phyloP scores from a whole-genome alignment of 2,113 vertebrate species.

The Columba janthina region DNA sequence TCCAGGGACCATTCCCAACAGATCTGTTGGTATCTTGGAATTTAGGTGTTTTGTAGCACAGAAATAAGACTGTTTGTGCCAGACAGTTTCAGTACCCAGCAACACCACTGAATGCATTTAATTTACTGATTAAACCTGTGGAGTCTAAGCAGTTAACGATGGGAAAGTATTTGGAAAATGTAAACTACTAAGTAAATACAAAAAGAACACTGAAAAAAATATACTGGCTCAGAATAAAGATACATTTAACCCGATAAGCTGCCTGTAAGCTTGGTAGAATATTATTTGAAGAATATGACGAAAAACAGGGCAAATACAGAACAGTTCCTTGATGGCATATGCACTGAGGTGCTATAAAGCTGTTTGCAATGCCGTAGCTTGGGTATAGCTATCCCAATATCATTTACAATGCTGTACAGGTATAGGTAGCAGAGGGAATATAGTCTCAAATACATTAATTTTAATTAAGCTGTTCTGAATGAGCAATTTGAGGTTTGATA shows the following conservation, averaged over 20 bases:
- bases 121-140: background rate
- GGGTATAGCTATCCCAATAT: background rate
- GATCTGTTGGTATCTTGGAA: background rate
- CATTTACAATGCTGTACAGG: background rate
- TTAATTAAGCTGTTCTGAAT: slow-evolving; percentile 54
- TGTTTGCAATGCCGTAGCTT: background rate
- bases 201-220: background rate
- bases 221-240: background rate
- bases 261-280: background rate
- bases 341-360: background rate
- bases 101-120: background rate
- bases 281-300: background rate
- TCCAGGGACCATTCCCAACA: background rate
- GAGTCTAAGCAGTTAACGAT: background rate
- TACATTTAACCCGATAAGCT: background rate
- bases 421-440: slow-evolving; percentile 1
- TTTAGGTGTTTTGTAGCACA: background rate
- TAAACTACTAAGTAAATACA: background rate
- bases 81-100: background rate
- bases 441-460: slow-evolving; percentile 22
- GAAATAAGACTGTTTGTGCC: background rate
- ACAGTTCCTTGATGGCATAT: background rate
- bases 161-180: background rate
- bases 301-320: background rate
- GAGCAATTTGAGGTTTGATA: slow-evolving; percentile 10